A percentile compares a stretch with the other conserved stretches of the same genome.
Conservation (phyloP, 2,113 vertebrate species). For the Alexandromys fortis region DNA sequence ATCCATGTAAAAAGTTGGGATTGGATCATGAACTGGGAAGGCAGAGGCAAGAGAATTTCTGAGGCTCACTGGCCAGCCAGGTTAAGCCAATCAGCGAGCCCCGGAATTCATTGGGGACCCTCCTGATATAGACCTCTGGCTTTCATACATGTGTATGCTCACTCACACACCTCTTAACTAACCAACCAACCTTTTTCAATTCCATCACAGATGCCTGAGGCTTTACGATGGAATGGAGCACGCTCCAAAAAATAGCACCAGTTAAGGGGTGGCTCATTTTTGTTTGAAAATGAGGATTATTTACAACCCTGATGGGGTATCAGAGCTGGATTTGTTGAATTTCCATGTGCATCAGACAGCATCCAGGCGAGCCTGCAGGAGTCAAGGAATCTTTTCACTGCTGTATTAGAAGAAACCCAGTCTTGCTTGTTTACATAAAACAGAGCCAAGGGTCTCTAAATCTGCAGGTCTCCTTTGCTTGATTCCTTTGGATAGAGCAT, state of each 20-base stretch:
- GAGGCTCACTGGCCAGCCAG: not conserved
- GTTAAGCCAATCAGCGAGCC: not conserved
- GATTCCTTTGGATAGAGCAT: not conserved
- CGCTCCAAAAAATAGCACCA: not conserved
- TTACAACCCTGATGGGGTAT: not conserved
- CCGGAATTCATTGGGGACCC: not conserved
- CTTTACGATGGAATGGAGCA: not conserved
- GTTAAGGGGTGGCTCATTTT: not conserved
- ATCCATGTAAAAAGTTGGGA: not conserved
- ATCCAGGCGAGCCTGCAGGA: not conserved
- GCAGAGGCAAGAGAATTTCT: not conserved
- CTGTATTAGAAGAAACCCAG: not conserved
- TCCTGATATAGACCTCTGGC: not conserved
- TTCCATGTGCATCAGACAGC: not conserved
- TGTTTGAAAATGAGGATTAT: not conserved
- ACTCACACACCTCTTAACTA: not conserved
- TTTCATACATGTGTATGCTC: not conserved
- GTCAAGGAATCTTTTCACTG: not conserved
- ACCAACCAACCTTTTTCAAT: not conserved
- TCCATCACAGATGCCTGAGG: not conserved
- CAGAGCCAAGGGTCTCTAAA: not conserved
- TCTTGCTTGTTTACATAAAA: not conserved
- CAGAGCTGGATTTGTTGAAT: not conserved
- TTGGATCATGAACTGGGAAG: not conserved
- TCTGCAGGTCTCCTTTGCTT: conserved; percentile 13